These are phyloP conservation scores for Pollachius pollachius DNA, from an alignment of 2,113 vertebrate species.

Conservation along the genomic window DNA sequence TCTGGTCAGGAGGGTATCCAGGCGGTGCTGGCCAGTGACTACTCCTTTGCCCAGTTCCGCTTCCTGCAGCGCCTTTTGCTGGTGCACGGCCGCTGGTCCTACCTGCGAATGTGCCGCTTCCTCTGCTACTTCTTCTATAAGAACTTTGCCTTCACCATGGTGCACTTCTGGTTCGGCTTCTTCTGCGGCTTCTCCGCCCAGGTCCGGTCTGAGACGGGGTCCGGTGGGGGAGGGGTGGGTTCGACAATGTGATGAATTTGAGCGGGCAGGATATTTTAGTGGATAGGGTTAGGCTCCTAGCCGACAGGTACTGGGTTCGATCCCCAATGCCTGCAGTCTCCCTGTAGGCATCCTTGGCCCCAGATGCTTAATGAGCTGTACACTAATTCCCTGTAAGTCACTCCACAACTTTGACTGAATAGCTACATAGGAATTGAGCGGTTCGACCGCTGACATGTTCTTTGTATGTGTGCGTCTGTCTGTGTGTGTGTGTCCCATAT, in stretches of 20 bases:
- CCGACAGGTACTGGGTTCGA: too few relatives aligned
- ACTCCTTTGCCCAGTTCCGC: slow-evolving; percentile 95
- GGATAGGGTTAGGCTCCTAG: too few relatives aligned
- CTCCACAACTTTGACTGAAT: too few relatives aligned
- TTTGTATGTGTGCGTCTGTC: slow-evolving; percentile 50
- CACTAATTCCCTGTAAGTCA: slow-evolving; percentile 24
- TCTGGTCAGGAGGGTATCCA: slow-evolving; percentile 96
- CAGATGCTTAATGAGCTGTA: not conserved
- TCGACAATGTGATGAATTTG: too few relatives aligned
- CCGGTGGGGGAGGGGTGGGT: too few relatives aligned
- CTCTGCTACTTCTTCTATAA: slow-evolving; percentile 99
- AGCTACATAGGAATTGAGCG: too few relatives aligned
- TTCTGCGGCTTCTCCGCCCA: slow-evolving; percentile 96
- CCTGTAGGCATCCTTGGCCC: too few relatives aligned
- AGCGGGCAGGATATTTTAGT: too few relatives aligned
- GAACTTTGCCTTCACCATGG: slow-evolving; percentile 98
- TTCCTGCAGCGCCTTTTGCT: slow-evolving; percentile 92
- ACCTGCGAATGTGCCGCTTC: slow-evolving; percentile 96
- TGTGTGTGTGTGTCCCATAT: slow-evolving; percentile 13
- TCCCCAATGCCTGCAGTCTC: too few relatives aligned
- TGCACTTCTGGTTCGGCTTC: slow-evolving; percentile 98
- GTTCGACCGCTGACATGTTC: slow-evolving; percentile 27
- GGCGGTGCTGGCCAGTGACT: slow-evolving; percentile 89
- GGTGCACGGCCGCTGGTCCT: slow-evolving; percentile 96
- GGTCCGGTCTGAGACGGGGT: slow-evolving; percentile 63